Evolutionary conservation across 2,113 vertebrate species (phyloP).

Genomic region (Gnathonemus echidnorhynchus): DNA sequence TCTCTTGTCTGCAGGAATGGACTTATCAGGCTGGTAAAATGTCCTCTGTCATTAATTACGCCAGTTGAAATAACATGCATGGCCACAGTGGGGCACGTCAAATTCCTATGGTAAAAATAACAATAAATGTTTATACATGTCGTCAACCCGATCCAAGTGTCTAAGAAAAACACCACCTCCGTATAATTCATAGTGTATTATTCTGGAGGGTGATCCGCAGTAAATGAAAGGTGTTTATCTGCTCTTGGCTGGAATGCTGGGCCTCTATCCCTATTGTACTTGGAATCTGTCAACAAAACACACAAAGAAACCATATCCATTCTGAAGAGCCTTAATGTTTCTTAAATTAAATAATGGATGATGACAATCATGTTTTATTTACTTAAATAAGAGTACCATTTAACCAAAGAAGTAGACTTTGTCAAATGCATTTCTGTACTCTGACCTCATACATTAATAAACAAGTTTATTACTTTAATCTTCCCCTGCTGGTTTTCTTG

Average conservation of each 20-base stretch:
- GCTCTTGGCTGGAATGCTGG: conserved; percentile 26
- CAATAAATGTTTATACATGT: conserved; percentile 1
- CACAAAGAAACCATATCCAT: background rate
- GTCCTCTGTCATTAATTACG: background rate
- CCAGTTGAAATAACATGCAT: background rate
- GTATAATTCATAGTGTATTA: conserved; percentile 57
- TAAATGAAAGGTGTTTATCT: conserved; percentile 28
- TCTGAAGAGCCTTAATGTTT: background rate
- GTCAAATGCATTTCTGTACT: background rate
- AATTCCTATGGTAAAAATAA: background rate
- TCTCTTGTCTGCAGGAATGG: background rate
- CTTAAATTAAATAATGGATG: background rate
- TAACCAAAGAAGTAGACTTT: background rate
- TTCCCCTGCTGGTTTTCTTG: background rate
- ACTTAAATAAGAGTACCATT: background rate
- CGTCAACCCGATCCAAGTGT: background rate
- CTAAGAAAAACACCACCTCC: conserved; percentile 38
- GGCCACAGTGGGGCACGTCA: background rate
- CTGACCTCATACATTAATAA: background rate
- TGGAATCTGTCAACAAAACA: conserved; percentile 44
- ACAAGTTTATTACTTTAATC: background rate
- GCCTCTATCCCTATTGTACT: conserved; percentile 33
- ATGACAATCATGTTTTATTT: background rate
- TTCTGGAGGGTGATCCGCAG: conserved; percentile 48
- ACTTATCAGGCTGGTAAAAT: background rate